These are phyloP conservation scores for Acanthosepion pharaonis DNA, from an alignment of 2,888 invertebrate genomes.

Conservation along the genomic window DNA sequence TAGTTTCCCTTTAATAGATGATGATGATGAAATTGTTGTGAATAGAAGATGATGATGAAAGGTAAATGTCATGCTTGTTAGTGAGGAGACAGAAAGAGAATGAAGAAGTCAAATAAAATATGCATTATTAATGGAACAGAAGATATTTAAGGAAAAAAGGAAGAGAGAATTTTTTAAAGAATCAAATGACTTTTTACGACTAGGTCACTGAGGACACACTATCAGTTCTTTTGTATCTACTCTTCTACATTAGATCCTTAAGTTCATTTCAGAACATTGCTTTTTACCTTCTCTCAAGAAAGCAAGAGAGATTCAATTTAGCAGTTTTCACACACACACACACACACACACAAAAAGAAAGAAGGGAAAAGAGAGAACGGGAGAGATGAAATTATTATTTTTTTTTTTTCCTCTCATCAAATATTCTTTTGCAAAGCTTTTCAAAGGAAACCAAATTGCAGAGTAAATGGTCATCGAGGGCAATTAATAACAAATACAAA, in stretches of 20 bases:
- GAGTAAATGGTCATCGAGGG: no score
- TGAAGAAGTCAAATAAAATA: no score
- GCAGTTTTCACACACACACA: no score
- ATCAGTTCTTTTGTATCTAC: neutral
- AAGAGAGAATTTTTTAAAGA: neutral
- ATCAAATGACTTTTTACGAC: neutral
- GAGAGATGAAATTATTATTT: no score
- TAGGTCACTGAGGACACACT: neutral
- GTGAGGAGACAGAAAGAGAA: neutral
- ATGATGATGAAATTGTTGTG: neutral
- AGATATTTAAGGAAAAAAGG: neutral
- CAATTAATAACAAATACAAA: no score
- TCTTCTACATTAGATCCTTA: no score
- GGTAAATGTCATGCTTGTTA: constrained; percentile 33
- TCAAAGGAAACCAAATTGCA: no score
- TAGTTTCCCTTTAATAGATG: neutral
- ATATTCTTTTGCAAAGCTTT: no score
- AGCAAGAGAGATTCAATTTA: no score
- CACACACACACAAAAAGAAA: no score
- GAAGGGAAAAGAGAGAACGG: no score
- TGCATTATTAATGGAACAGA: neutral
- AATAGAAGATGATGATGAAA: neutral
- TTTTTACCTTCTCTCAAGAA: neutral
- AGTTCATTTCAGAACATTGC: neutral
- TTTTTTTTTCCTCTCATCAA: no score